Conservation (phyloP, 2,797 vertebrate species). For the Pangasius krempfi region DNA sequence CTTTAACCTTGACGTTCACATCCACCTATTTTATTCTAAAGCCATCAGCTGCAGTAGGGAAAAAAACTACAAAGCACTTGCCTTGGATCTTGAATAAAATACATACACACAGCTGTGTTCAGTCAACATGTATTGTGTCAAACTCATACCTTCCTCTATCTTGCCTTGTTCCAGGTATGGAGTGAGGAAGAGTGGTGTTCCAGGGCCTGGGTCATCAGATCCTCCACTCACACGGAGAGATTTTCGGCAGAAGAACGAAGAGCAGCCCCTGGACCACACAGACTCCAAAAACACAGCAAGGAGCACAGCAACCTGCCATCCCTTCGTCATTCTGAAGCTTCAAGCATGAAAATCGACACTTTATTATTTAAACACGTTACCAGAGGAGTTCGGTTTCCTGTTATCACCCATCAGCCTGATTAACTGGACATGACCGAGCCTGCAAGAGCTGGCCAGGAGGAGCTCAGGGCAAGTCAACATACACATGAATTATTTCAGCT, state of each 20-base stretch:
- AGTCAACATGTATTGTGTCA: neutral
- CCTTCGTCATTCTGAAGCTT: constrained; percentile 58
- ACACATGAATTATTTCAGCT: neutral
- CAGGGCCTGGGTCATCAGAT: constrained; percentile 67
- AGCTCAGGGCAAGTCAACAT: neutral
- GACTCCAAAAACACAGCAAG: constrained; percentile 60
- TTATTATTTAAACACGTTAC: constrained; percentile 18
- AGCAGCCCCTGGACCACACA: constrained; percentile 64
- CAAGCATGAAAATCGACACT: constrained; percentile 35
- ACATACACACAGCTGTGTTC: neutral
- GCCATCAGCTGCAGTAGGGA: neutral
- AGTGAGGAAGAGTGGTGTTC: constrained; percentile 83
- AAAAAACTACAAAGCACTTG: neutral
- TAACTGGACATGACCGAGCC: neutral
- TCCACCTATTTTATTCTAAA: neutral
- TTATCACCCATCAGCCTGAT: neutral
- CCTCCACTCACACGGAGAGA: constrained; percentile 61
- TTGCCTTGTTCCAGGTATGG: constrained; percentile 80
- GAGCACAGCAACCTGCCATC: constrained; percentile 61
- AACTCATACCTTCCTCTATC: constrained; percentile 72
- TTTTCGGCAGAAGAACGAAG: constrained; percentile 73
- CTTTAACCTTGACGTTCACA: neutral
- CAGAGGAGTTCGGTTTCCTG: neutral
- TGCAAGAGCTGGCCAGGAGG: too few relatives aligned
- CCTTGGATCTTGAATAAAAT: neutral